Conservation (phyloP, 2,113 vertebrate species). For the Dolichallabes microphthalmus region DNA sequence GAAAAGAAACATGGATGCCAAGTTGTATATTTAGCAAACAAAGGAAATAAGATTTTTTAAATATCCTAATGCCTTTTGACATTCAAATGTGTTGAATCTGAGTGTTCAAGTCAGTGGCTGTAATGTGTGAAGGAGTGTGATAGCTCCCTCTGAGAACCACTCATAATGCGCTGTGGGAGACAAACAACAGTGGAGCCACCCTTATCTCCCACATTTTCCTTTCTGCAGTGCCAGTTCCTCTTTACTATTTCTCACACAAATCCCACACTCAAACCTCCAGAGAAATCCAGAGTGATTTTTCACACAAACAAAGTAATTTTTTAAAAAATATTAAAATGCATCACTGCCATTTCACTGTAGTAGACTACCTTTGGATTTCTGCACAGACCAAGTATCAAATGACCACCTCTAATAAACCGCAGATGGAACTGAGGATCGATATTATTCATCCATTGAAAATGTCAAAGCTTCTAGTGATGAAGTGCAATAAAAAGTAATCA, state of each 20-base stretch:
- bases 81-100: constrained; percentile 23
- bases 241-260: constrained; percentile 3
- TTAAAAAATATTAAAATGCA: constrained; percentile 8
- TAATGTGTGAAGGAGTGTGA: constrained; percentile 15
- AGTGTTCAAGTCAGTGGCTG: background rate
- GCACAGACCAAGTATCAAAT: constrained; percentile 34
- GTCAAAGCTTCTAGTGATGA: constrained; percentile 51
- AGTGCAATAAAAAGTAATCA: constrained; percentile 46
- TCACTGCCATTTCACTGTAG: background rate
- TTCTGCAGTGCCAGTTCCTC: background rate
- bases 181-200: constrained; percentile 24
- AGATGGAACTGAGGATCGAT: constrained; percentile 22
- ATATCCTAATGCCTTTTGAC: constrained; percentile 13
- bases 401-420: constrained; percentile 37
- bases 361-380: background rate
- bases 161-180: constrained; percentile 13
- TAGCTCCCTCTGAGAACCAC: constrained; percentile 26
- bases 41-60: constrained; percentile 12
- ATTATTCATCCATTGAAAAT: constrained; percentile 52
- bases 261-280: constrained; percentile 26
- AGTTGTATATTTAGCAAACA: constrained; percentile 18
- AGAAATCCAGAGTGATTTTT: background rate
- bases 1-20: background rate
- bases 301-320: constrained; percentile 20
- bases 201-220: constrained; percentile 2